These are phyloP conservation scores for Anthoscopus minutus DNA, from an alignment of 2,113 vertebrate species.

Conservation along the genomic window DNA sequence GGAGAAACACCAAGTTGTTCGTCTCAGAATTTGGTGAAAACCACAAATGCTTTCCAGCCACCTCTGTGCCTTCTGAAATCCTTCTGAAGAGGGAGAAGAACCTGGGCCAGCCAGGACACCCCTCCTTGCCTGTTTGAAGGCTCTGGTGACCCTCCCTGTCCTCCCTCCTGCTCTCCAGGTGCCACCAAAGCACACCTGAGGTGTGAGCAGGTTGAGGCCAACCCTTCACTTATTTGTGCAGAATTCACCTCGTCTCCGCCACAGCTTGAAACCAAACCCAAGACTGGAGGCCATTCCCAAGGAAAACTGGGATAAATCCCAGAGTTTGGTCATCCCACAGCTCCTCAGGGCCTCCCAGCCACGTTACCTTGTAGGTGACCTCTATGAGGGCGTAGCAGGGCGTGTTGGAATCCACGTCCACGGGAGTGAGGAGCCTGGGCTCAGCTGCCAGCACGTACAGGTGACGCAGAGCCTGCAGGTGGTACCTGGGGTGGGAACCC, in stretches of 20 bases:
- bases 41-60: background rate
- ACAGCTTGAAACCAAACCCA: background rate
- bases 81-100: background rate
- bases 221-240: background rate
- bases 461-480: conserved; percentile 94
- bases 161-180: background rate
- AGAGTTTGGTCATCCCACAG: background rate
- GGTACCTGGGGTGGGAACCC: conserved; percentile 75
- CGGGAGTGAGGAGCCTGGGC: conserved; percentile 88
- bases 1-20: background rate
- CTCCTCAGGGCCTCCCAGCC: background rate
- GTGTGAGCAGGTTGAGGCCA: background rate
- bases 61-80: background rate
- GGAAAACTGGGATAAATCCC: background rate
- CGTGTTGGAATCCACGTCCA: conserved; percentile 90
- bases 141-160: background rate
- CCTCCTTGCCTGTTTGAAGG: background rate
- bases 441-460: conserved; percentile 91
- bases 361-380: conserved; percentile 88
- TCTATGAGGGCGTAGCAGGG: conserved; percentile 94
- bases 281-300: background rate
- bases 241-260: background rate
- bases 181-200: background rate
- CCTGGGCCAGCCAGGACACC: background rate
- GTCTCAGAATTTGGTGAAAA: background rate